Evolutionary conservation across 2,888 invertebrate species (phyloP).

Genomic region (Tenthredo distinguenda): DNA sequence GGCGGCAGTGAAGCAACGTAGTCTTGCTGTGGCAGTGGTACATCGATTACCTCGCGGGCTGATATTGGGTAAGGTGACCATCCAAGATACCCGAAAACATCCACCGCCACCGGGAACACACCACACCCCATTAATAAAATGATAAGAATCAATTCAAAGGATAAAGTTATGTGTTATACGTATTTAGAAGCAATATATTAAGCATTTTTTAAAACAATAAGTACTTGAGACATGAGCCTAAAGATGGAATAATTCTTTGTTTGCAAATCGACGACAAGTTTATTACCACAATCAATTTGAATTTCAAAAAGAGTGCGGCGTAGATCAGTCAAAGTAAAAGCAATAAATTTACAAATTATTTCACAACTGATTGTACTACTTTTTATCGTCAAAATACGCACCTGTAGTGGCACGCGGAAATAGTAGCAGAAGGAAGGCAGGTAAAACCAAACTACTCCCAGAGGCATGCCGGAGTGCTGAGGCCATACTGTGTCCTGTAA

Average conservation of each 20-base stretch:
- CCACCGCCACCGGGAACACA: conserved; percentile 75
- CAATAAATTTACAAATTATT: conserved; percentile 8
- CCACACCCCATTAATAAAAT: conserved; percentile 66
- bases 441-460: conserved; percentile 89
- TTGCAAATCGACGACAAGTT: background rate
- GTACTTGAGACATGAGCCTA: background rate
- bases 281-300: background rate
- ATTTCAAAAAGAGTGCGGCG: background rate
- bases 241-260: background rate
- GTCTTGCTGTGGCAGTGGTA: conserved; percentile 73
- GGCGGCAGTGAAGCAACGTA: conserved; percentile 80
- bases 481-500: conserved; percentile 90
- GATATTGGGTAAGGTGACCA: conserved; percentile 61
- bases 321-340: background rate
- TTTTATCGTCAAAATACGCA: conserved; percentile 77
- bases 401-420: conserved; percentile 89
- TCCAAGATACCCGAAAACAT: conserved; percentile 65
- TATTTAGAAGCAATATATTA: background rate
- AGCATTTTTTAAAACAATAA: background rate
- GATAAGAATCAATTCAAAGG: background rate
- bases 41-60: conserved; percentile 74
- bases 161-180: background rate
- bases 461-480: conserved; percentile 91
- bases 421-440: conserved; percentile 85
- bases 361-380: conserved; percentile 16